Evolutionary conservation across 2,797 vertebrate genomes (phyloP).

Genomic region (Pipistrellus pipistrellus): DNA sequence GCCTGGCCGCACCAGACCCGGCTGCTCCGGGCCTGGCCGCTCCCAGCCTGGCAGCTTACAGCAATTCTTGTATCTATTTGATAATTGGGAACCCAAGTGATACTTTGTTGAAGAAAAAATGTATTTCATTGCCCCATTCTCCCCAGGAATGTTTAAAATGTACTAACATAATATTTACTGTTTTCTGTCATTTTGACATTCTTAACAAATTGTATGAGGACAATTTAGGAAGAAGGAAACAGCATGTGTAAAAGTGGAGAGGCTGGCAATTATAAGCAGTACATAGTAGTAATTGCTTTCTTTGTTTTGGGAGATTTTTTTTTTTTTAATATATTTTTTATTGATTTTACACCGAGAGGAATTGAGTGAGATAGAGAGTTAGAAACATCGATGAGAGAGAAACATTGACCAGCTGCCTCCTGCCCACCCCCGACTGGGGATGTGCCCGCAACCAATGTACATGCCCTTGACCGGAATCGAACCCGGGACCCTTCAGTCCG

Average conservation of each 20-base stretch:
- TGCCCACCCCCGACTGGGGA: too few species aligned
- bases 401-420: too few species aligned
- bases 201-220: not conserved
- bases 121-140: not conserved
- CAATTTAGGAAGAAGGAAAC: not conserved
- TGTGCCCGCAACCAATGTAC: too few species aligned
- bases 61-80: not conserved
- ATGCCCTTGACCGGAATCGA: too few species aligned
- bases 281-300: not conserved
- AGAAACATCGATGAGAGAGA: too few species aligned
- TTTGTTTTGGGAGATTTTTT: not conserved
- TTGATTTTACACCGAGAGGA: too few species aligned
- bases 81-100: not conserved
- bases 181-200: constrained; percentile 30
- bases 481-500: too few species aligned
- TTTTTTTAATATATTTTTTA: too few species aligned
- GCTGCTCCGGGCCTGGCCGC: too few species aligned
- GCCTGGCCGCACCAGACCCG: too few species aligned
- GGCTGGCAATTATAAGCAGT: not conserved
- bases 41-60: too few species aligned
- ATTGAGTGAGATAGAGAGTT: too few species aligned
- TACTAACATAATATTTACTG: not conserved
- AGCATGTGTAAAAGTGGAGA: not conserved
- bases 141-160: not conserved
- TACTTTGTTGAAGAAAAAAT: constrained; percentile 2